Evolutionary conservation across 2,113 vertebrate genomes (phyloP).

Genomic region (Nematolebias whitei): DNA sequence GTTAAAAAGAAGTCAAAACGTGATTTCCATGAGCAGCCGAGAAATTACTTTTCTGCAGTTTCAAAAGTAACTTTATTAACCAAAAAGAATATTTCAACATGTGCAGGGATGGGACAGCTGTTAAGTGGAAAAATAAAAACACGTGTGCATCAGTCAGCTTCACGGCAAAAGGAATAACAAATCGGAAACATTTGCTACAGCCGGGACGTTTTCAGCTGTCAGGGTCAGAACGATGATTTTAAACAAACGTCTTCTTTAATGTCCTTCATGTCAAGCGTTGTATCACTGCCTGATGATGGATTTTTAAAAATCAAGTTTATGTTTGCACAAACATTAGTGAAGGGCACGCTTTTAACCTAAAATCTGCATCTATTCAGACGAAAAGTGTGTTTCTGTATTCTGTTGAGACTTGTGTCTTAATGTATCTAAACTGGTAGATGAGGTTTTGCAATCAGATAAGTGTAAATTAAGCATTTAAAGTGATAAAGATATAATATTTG

Average conservation of each 20-base stretch:
- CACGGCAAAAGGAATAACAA: constrained; percentile 1
- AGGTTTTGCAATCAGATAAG: not conserved
- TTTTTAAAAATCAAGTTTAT: not conserved
- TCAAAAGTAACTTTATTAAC: not conserved
- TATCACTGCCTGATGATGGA: not conserved
- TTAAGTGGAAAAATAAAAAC: not conserved
- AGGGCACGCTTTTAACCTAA: not conserved
- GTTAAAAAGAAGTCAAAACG: not conserved
- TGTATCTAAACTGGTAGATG: not conserved
- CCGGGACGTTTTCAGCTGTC: not conserved
- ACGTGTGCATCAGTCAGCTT: not conserved
- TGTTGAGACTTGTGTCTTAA: not conserved
- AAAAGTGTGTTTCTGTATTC: too few relatives aligned
- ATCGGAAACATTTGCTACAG: not conserved
- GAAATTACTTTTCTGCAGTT: not conserved
- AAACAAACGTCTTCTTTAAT: not conserved
- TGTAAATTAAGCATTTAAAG: not conserved
- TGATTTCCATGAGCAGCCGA: not conserved
- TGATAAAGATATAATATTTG: not conserved
- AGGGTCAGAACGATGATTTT: not conserved
- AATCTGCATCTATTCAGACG: not conserved
- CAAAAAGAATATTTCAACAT: not conserved
- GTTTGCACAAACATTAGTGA: not conserved
- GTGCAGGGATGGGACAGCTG: not conserved
- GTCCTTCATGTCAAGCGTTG: not conserved